These are phyloP conservation scores for Melanotaenia pygmaea DNA, from an alignment of 2,797 vertebrate species.

Conservation along the genomic window DNA sequence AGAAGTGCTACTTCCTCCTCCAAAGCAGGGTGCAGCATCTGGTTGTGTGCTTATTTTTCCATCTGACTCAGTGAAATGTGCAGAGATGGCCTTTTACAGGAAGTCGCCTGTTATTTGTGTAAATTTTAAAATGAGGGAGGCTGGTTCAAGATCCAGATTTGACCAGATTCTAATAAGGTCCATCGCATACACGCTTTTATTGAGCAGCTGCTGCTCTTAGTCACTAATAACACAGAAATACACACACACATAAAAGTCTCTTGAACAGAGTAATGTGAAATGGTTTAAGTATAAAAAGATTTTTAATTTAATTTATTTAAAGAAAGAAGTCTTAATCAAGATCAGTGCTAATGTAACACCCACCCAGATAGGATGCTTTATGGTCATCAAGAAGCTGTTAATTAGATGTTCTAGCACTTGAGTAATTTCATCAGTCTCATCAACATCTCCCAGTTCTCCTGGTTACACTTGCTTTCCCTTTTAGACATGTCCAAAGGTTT, in stretches of 20 bases:
- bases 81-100: slow-evolving; percentile 22
- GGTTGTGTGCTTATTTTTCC: slow-evolving; percentile 42
- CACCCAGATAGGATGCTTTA: slow-evolving; percentile 10
- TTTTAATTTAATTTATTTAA: not conserved
- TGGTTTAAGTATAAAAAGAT: slow-evolving; percentile 12
- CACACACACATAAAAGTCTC: not conserved
- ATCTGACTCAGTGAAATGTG: slow-evolving; percentile 35
- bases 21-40: slow-evolving; percentile 9
- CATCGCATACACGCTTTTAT: not conserved
- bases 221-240: not conserved
- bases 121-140: not conserved
- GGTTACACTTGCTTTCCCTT: not conserved
- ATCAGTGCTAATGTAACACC: slow-evolving; percentile 4
- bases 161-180: slow-evolving; percentile 11
- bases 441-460: not conserved
- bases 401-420: slow-evolving; percentile 29
- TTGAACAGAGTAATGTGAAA: slow-evolving; percentile 9
- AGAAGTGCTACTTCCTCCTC: slow-evolving; percentile 34
- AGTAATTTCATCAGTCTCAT: slow-evolving; percentile 26
- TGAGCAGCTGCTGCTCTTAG: slow-evolving; percentile 3
- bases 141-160: slow-evolving; percentile 12
- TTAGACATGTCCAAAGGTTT: not conserved
- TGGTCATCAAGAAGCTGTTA: slow-evolving; percentile 34
- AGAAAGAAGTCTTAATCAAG: not conserved
- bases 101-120: slow-evolving; percentile 34